Conservation (phyloP, 2,797 vertebrate species). For the Echeneis naucrates region DNA sequence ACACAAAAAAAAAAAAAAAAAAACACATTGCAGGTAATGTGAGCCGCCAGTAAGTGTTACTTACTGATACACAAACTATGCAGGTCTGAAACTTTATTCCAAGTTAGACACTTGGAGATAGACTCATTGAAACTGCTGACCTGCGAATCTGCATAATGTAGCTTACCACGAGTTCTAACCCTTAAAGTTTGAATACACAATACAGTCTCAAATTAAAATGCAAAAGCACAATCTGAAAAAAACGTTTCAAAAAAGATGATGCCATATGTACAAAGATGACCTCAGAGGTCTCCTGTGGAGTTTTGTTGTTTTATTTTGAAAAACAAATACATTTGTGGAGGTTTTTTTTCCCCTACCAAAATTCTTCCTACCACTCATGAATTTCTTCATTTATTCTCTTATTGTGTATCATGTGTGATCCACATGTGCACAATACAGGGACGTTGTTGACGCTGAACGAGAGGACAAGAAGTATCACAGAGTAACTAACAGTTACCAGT, state of each 20-base stretch:
- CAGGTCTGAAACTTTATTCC: neutral
- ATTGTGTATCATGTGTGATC: neutral
- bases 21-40: neutral
- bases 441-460: too few relatives aligned
- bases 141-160: neutral
- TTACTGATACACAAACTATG: neutral
- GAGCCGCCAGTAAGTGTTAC: neutral
- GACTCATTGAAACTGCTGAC: neutral
- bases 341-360: neutral
- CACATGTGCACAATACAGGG: neutral
- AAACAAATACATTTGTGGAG: neutral
- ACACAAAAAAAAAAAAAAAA: slow-evolving; percentile 15
- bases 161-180: neutral
- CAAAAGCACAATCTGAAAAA: neutral
- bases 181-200: neutral
- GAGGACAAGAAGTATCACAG: too few relatives aligned
- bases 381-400: neutral
- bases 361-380: neutral
- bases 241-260: neutral
- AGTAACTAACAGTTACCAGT: neutral
- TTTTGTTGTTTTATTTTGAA: too few relatives aligned
- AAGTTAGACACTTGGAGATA: neutral
- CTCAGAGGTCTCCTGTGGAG: neutral
- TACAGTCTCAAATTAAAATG: neutral
- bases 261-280: neutral